A percentile compares a stretch with the other conserved stretches of the same genome.
Evolutionary conservation across 1,140 invertebrate species (phyloP).

Genomic region (Melitaea cinxia): DNA sequence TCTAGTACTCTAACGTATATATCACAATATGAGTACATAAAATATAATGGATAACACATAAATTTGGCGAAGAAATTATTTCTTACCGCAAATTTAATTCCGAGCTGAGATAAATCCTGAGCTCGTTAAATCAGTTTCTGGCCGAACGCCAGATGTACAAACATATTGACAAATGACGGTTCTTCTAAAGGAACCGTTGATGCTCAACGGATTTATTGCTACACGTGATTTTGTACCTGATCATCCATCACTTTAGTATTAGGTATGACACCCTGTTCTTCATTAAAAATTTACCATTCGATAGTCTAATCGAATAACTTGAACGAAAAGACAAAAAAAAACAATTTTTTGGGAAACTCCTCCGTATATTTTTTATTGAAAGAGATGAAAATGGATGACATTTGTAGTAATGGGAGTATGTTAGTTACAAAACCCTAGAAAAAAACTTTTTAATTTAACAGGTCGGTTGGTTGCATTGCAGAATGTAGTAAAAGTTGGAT

Average conservation of each 20-base stretch:
- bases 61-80: slow-evolving; percentile 5
- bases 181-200: neutral
- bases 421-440: too few species aligned
- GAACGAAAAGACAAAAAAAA: too few species aligned
- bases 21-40: slow-evolving; percentile 8
- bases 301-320: too few species aligned
- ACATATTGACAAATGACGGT: slow-evolving; percentile 4
- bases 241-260: neutral
- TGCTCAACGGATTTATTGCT: neutral
- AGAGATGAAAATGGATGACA: too few species aligned
- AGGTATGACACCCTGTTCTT: neutral
- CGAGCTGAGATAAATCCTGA: neutral
- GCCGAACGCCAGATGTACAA: slow-evolving; percentile 1
- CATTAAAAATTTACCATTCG: too few species aligned
- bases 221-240: neutral
- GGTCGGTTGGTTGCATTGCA: too few species aligned
- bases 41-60: neutral
- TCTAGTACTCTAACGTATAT: slow-evolving; percentile 19
- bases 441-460: too few species aligned
- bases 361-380: too few species aligned
- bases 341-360: too few species aligned
- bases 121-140: slow-evolving; percentile 8
- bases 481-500: too few species aligned
- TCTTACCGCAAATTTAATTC: slow-evolving; percentile 7
- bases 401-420: too few species aligned